Percentiles rank a stretch among this genome's conserved stretches.
These are phyloP conservation scores for Pollenia angustigena DNA, from an alignment of 2,888 invertebrate genomes.

Conservation along the genomic window DNA sequence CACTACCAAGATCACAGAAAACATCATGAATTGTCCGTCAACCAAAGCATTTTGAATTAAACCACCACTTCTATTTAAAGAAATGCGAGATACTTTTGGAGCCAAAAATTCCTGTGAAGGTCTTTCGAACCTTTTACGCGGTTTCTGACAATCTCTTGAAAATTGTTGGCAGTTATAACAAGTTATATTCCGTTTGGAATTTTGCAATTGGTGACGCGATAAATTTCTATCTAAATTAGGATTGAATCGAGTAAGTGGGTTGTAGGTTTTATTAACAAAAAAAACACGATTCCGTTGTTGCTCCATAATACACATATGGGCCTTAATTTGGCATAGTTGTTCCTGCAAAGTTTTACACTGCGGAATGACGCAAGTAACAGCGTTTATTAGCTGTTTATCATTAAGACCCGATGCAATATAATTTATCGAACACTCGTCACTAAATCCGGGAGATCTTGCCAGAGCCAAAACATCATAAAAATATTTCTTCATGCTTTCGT, in stretches of 20 bases:
- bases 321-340: conserved; percentile 13
- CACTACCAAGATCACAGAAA: conserved; percentile 40
- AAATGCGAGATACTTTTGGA: background rate
- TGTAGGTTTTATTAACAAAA: background rate
- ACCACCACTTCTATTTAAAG: background rate
- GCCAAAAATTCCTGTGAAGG: too few relatives aligned
- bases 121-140: too few relatives aligned
- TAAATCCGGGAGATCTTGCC: conserved; percentile 6
- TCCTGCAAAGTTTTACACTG: conserved; percentile 26
- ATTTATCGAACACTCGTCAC: conserved; percentile 20
- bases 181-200: background rate
- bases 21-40: conserved; percentile 4
- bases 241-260: background rate
- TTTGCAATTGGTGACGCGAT: background rate
- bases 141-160: conserved; percentile 9
- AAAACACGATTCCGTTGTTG: conserved; percentile 7
- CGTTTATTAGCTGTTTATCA: conserved; percentile 12
- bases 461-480: conserved; percentile 7
- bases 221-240: background rate
- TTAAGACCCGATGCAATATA: conserved; percentile 7
- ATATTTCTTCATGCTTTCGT: conserved; percentile 12
- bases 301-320: conserved; percentile 20
- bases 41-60: conserved; percentile 10
- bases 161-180: conserved; percentile 7
- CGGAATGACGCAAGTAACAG: conserved; percentile 6